phyloP scores from a whole-genome alignment of 2,888 invertebrate genomes.

The Drosophila prolongata region DNA sequence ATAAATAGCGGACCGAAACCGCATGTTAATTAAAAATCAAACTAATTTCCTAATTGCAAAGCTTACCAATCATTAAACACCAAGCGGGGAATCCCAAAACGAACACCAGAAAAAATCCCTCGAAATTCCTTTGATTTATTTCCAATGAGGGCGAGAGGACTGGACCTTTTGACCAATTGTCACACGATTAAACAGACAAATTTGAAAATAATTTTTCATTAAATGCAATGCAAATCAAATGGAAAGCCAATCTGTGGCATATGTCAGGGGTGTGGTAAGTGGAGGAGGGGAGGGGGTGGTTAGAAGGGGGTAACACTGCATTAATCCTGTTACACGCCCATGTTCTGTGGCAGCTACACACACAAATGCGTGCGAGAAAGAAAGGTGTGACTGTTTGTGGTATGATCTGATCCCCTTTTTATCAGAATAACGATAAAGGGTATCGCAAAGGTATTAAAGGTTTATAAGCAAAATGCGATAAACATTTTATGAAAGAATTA shows the following conservation, averaged over 20 bases:
- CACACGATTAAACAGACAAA: constrained; percentile 80
- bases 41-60: constrained; percentile 80
- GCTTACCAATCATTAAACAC: constrained; percentile 77
- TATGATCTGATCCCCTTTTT: constrained; percentile 26
- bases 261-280: constrained; percentile 39
- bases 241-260: constrained; percentile 66
- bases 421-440: constrained; percentile 10
- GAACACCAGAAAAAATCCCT: constrained; percentile 22
- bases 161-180: constrained; percentile 74
- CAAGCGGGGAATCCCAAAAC: constrained; percentile 31
- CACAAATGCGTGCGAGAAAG: constrained; percentile 20
- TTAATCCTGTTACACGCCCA: constrained; percentile 73
- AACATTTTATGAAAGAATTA: too few species aligned
- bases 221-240: constrained; percentile 80
- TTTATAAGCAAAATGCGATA: too few species aligned
- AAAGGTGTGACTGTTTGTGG: constrained; percentile 28
- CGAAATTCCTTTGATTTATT: constrained; percentile 71
- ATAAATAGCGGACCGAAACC: constrained; percentile 56
- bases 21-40: constrained; percentile 81
- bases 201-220: constrained; percentile 81
- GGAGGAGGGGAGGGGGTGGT: neutral
- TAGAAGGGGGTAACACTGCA: constrained; percentile 50
- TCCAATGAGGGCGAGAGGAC: constrained; percentile 14
- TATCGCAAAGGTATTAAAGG: neutral
- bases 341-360: constrained; percentile 42